A percentile compares a stretch with the other conserved stretches of the same genome.
phyloP scores from a whole-genome alignment of 2,113 vertebrate species.

The Numida meleagris region DNA sequence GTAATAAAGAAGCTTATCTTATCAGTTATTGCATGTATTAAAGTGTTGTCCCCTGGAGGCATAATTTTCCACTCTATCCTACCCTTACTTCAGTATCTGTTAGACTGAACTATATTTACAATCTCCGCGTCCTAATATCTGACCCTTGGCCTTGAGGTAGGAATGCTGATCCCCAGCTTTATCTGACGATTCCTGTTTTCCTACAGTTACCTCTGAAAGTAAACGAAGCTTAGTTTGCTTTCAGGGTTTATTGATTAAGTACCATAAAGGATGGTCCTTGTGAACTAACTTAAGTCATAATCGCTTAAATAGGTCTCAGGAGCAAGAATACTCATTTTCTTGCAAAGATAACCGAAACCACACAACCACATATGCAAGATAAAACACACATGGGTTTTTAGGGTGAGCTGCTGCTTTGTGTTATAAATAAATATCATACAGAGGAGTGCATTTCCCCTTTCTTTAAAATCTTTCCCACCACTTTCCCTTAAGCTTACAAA shows the following conservation, averaged over 20 bases:
- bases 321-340: conserved; percentile 36
- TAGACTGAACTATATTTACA: conserved; percentile 7
- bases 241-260: conserved; percentile 73
- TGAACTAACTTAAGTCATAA: conserved; percentile 53
- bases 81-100: conserved; percentile 26
- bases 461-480: neutral
- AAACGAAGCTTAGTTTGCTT: conserved; percentile 62
- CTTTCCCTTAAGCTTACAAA: neutral
- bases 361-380: neutral
- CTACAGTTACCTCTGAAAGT: conserved; percentile 44
- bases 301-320: conserved; percentile 40
- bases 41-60: neutral
- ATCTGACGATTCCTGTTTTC: conserved; percentile 34
- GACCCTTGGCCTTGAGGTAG: conserved; percentile 43
- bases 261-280: conserved; percentile 42
- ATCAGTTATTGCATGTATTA: conserved; percentile 54
- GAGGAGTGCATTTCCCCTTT: neutral
- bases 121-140: neutral
- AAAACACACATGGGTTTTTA: neutral
- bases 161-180: conserved; percentile 31
- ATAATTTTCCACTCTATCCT: neutral
- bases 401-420: neutral
- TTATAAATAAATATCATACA: neutral
- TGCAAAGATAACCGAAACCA: neutral
- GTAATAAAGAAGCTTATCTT: conserved; percentile 62